These are phyloP conservation scores for Aeoliscus strigatus DNA, from an alignment of 2,797 vertebrate genomes.

Conservation along the genomic window DNA sequence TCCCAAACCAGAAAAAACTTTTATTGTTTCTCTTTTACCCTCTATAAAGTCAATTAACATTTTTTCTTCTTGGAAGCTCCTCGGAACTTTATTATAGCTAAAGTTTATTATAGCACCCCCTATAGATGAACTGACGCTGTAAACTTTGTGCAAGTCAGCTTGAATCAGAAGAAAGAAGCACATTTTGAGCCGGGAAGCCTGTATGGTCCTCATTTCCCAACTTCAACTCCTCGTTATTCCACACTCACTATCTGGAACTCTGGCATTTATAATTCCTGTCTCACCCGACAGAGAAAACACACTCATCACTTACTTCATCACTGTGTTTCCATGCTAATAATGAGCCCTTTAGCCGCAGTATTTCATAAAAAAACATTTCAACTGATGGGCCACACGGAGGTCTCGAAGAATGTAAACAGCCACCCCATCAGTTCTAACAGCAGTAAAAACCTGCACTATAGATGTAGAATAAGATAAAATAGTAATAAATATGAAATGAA, in stretches of 20 bases:
- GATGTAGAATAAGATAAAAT: too few species aligned
- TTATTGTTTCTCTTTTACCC: too few species aligned
- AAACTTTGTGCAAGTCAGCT: constrained; percentile 26
- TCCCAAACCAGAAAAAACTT: too few species aligned
- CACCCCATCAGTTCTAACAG: not conserved
- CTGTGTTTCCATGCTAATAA: constrained; percentile 21
- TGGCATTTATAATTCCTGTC: constrained; percentile 32
- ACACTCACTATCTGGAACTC: constrained; percentile 17
- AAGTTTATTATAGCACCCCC: constrained; percentile 21
- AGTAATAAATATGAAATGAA: too few species aligned
- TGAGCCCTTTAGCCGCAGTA: constrained; percentile 23
- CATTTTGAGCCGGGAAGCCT: not conserved
- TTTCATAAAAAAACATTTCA: constrained; percentile 29
- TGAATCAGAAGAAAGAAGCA: constrained; percentile 14
- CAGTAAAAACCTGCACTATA: not conserved
- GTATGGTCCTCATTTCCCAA: constrained; percentile 50
- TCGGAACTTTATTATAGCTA: constrained; percentile 13
- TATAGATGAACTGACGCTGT: too few species aligned
- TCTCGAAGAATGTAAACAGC: constrained; percentile 28
- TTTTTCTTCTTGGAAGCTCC: too few species aligned
- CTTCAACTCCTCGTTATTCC: constrained; percentile 45
- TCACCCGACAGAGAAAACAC: constrained; percentile 27
- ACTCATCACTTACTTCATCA: constrained; percentile 49
- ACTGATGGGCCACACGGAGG: constrained; percentile 18
- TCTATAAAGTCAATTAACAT: too few species aligned